Evolutionary conservation across 2,797 vertebrate species (phyloP).

Genomic region (Holocentrus rufus): DNA sequence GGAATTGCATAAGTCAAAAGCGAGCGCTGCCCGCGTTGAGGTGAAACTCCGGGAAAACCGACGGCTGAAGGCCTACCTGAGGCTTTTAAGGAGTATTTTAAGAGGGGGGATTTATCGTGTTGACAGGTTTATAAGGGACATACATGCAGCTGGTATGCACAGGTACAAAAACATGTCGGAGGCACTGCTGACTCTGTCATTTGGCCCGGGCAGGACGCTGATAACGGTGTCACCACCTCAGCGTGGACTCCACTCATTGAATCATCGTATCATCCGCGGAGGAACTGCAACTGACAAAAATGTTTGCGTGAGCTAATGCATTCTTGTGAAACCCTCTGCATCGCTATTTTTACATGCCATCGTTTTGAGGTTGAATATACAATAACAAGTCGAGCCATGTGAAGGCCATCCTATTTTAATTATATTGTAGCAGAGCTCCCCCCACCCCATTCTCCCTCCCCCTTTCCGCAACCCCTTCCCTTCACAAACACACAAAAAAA

Average conservation of each 20-base stretch:
- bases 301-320: slow-evolving; percentile 1
- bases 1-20: slow-evolving; percentile 78
- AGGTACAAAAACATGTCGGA: slow-evolving; percentile 50
- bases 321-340: slow-evolving; percentile 44
- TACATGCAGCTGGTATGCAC: slow-evolving; percentile 39
- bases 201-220: slow-evolving; percentile 18
- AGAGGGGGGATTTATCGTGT: slow-evolving; percentile 60
- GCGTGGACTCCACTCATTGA: slow-evolving; percentile 34
- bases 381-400: slow-evolving; percentile 78
- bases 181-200: slow-evolving; percentile 3
- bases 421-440: slow-evolving; percentile 77
- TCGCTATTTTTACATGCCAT: slow-evolving; percentile 71
- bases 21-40: slow-evolving; percentile 17
- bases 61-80: slow-evolving; percentile 61
- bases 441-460: slow-evolving; percentile 70
- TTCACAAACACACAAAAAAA: slow-evolving; percentile 78
- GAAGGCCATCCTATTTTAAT: slow-evolving; percentile 82
- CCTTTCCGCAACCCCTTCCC: slow-evolving; percentile 80
- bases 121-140: slow-evolving; percentile 61
- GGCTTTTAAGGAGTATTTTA: slow-evolving; percentile 51
- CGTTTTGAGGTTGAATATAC: slow-evolving; percentile 76
- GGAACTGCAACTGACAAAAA: slow-evolving; percentile 26
- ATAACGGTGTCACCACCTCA: slow-evolving; percentile 40
- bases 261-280: slow-evolving; percentile 44
- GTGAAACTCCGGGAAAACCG: slow-evolving; percentile 60